A percentile compares a stretch with the other conserved stretches of the same genome.
Evolutionary conservation across 2,113 vertebrate species (phyloP).

Genomic region (Poecilia latipinna): DNA sequence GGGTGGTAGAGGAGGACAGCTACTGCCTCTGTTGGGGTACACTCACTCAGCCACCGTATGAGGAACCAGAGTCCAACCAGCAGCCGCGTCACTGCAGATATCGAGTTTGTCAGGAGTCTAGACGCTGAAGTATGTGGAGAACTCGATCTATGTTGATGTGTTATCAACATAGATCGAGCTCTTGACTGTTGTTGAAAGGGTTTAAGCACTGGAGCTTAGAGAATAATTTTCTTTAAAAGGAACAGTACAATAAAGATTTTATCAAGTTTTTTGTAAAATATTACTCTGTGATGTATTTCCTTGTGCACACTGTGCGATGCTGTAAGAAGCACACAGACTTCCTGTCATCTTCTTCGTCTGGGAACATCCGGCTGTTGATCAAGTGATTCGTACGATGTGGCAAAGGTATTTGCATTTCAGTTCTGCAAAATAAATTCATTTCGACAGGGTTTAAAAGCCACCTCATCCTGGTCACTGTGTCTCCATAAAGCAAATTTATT

Average conservation of each 20-base stretch:
- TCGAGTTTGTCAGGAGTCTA: slow-evolving; percentile 67
- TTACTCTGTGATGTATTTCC: too few species aligned
- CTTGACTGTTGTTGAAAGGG: slow-evolving; percentile 36
- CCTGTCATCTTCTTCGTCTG: too few species aligned
- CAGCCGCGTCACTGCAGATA: slow-evolving; percentile 54
- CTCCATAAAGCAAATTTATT: too few species aligned
- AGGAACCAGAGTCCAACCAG: slow-evolving; percentile 28
- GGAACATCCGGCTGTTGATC: too few species aligned
- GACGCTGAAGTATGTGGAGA: slow-evolving; percentile 67
- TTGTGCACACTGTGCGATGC: too few species aligned
- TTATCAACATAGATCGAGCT: slow-evolving; percentile 47
- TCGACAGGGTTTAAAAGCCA: too few species aligned
- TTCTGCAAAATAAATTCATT: too few species aligned
- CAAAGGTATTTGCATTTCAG: too few species aligned
- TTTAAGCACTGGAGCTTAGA: slow-evolving; percentile 6
- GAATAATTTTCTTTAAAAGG: neutral
- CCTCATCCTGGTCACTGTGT: too few species aligned
- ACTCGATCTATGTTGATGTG: slow-evolving; percentile 45
- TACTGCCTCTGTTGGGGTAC: slow-evolving; percentile 48
- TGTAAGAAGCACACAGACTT: too few species aligned
- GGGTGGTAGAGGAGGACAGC: neutral
- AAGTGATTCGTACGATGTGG: too few species aligned
- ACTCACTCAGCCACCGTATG: slow-evolving; percentile 38
- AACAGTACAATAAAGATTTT: neutral
- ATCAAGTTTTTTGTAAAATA: neutral